Evolutionary conservation across 1,140 invertebrate genomes (phyloP).

Genomic region (Acromyrmex heyeri): DNA sequence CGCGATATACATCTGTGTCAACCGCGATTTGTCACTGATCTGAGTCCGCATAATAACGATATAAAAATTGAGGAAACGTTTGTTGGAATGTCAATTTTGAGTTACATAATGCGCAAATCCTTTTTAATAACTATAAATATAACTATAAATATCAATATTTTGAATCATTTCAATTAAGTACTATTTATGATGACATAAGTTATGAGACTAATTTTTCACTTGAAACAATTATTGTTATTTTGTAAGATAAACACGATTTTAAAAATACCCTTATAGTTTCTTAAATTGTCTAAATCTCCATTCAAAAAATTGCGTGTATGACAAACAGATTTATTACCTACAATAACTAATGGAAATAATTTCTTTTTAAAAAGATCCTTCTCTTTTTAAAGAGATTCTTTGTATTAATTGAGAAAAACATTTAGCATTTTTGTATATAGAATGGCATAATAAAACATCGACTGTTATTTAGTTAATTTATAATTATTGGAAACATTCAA

Average conservation of each 20-base stretch:
- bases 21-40: constrained; percentile 76
- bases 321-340: not conserved
- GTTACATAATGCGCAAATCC: not conserved
- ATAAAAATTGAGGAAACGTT: not conserved
- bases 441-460: not conserved
- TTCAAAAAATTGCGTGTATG: not conserved
- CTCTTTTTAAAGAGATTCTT: not conserved
- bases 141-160: not conserved
- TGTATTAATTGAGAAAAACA: not conserved
- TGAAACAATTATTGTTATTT: not conserved
- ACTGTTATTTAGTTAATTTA: not conserved
- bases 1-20: constrained; percentile 81
- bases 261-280: not conserved
- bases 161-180: not conserved
- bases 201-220: not conserved
- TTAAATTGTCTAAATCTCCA: constrained; percentile 7
- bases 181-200: not conserved
- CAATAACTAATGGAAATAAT: not conserved
- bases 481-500: not conserved
- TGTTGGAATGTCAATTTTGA: not conserved
- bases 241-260: not conserved
- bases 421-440: not conserved
- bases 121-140: not conserved
- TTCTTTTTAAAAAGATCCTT: not conserved
- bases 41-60: constrained; percentile 13